Evolutionary conservation across 2,888 invertebrate genomes (phyloP).

Genomic region (Erpobdella octoculata): DNA sequence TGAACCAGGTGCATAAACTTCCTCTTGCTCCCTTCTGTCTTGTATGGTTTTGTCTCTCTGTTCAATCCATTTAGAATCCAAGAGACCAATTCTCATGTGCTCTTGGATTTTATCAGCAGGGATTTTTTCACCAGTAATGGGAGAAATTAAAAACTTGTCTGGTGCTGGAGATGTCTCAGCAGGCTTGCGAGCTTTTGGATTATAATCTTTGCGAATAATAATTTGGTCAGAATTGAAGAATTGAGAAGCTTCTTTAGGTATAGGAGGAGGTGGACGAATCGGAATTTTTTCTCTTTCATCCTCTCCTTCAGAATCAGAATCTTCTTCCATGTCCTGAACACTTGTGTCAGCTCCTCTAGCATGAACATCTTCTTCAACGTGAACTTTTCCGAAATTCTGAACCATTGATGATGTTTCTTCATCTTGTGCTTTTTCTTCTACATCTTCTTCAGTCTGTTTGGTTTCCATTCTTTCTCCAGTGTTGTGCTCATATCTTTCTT

Average conservation of each 20-base stretch:
- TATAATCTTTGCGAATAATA: slow-evolving; percentile 86
- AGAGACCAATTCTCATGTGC: slow-evolving; percentile 85
- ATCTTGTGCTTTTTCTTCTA: slow-evolving; percentile 32
- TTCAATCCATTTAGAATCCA: slow-evolving; percentile 96
- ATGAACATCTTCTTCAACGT: slow-evolving; percentile 15
- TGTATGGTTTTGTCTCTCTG: slow-evolving; percentile 81
- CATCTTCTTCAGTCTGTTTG: slow-evolving; percentile 26
- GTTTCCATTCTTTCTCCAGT: slow-evolving; percentile 13
- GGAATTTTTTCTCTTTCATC: slow-evolving; percentile 33
- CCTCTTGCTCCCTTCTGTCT: slow-evolving; percentile 84
- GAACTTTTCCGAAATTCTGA: background rate
- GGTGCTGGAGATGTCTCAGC: slow-evolving; percentile 36
- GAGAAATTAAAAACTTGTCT: slow-evolving; percentile 74
- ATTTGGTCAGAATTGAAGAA: slow-evolving; percentile 64
- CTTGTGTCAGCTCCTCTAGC: slow-evolving; percentile 31
- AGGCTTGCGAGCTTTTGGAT: slow-evolving; percentile 64
- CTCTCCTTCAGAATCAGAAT: slow-evolving; percentile 41
- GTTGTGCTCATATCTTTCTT: slow-evolving; percentile 55
- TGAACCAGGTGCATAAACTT: slow-evolving; percentile 61
- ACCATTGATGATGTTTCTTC: background rate
- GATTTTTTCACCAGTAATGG: slow-evolving; percentile 93
- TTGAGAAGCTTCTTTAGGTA: slow-evolving; percentile 68
- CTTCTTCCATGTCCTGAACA: slow-evolving; percentile 45
- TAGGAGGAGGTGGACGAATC: slow-evolving; percentile 58
- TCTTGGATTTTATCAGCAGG: slow-evolving; percentile 93